Evolutionary conservation across 2,797 vertebrate genomes (phyloP).

Genomic region (Enteromius mattozi): DNA sequence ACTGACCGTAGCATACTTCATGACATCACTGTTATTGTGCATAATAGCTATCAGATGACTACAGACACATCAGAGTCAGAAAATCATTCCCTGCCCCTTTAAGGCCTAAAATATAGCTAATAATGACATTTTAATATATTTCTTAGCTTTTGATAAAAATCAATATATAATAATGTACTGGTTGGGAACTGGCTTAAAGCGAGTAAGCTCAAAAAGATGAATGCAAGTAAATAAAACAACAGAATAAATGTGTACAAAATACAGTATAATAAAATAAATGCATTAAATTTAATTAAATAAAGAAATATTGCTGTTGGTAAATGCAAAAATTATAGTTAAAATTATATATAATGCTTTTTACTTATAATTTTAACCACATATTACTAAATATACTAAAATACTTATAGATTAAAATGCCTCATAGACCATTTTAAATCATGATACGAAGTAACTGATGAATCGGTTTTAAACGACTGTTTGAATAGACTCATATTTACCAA

Average conservation of each 20-base stretch:
- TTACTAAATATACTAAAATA: not conserved
- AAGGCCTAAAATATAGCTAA: not conserved
- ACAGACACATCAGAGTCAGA: conserved; percentile 31
- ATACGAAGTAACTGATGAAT: not conserved
- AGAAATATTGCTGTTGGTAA: not conserved
- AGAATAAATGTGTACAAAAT: not conserved
- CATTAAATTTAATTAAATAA: too few relatives aligned
- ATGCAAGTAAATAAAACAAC: not conserved
- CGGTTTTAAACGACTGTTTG: not conserved
- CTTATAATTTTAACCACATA: not conserved
- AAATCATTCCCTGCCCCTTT: not conserved
- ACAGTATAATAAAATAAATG: not conserved
- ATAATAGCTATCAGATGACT: conserved; percentile 35
- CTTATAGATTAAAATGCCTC: not conserved
- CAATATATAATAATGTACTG: not conserved
- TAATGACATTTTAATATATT: not conserved
- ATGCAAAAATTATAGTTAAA: not conserved
- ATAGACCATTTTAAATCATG: not conserved
- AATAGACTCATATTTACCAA: not conserved
- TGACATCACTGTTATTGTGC: conserved; percentile 3
- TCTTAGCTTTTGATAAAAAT: not conserved
- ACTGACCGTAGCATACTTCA: not conserved
- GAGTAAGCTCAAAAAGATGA: not conserved
- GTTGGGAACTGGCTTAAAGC: not conserved
- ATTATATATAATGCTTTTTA: not conserved